Percentiles rank a stretch among this genome's conserved stretches.
Conservation (phyloP, 2,888 invertebrate species). For the Drosophila vallismaia region DNA sequence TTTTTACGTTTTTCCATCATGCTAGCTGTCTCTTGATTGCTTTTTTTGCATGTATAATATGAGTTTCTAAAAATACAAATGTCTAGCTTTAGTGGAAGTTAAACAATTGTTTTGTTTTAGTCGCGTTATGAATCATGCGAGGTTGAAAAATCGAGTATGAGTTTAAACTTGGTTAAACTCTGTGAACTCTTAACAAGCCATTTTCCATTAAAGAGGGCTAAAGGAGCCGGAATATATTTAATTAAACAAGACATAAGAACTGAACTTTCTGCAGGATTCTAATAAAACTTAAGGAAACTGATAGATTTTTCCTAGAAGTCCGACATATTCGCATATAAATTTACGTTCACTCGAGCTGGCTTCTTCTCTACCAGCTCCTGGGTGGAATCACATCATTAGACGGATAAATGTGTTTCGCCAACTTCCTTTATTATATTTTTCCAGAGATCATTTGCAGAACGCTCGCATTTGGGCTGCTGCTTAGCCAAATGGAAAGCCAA, state of each 20-base stretch:
- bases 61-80: slow-evolving; percentile 3
- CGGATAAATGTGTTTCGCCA: slow-evolving; percentile 38
- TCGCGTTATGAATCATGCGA: slow-evolving; percentile 1
- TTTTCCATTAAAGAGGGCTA: no score
- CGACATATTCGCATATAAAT: slow-evolving; percentile 2
- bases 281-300: not conserved
- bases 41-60: slow-evolving; percentile 1
- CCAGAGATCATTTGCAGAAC: slow-evolving; percentile 54
- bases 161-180: not conserved
- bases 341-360: slow-evolving; percentile 18
- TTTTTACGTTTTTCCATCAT: slow-evolving; percentile 8
- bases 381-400: slow-evolving; percentile 45
- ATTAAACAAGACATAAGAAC: no score
- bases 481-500: slow-evolving; percentile 69
- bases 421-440: slow-evolving; percentile 57
- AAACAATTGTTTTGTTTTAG: not conserved
- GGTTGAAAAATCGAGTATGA: not conserved
- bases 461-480: slow-evolving; percentile 47
- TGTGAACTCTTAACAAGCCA: no score
- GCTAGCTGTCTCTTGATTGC: slow-evolving; percentile 9
- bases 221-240: no score
- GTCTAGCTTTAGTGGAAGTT: slow-evolving; percentile 2
- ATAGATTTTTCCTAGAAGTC: slow-evolving; percentile 4
- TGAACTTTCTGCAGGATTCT: no score
- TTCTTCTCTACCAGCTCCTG: not conserved